A percentile compares a stretch with the other conserved stretches of the same genome.
These are phyloP conservation scores for Eupithecia inturbata DNA, from an alignment of 2,888 invertebrate genomes.

Conservation along the genomic window DNA sequence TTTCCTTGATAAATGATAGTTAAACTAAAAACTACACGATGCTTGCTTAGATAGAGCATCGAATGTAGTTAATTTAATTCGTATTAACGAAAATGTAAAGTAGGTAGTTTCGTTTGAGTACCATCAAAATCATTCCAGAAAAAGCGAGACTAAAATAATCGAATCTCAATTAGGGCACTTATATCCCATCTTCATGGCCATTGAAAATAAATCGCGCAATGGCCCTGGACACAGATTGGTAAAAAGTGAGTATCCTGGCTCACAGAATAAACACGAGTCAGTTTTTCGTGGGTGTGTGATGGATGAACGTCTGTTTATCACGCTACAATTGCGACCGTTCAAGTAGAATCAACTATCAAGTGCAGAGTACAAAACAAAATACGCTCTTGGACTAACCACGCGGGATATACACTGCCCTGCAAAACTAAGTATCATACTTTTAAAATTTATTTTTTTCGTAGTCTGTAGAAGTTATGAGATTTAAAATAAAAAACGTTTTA, in stretches of 20 bases:
- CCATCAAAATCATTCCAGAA: neutral
- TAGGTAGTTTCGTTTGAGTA: neutral
- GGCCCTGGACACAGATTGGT: constrained; percentile 36
- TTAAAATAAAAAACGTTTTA: too few species aligned
- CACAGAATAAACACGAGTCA: constrained; percentile 21
- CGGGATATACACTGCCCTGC: too few species aligned
- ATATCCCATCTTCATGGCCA: constrained; percentile 31
- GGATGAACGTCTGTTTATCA: constrained; percentile 58
- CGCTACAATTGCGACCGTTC: constrained; percentile 72
- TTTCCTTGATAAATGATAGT: neutral
- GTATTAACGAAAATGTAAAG: neutral
- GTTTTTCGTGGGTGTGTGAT: constrained; percentile 51
- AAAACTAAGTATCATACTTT: too few species aligned
- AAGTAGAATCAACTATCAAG: constrained; percentile 70
- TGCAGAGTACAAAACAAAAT: neutral
- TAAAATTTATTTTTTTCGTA: too few species aligned
- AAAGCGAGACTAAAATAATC: constrained; percentile 25
- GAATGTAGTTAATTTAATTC: neutral
- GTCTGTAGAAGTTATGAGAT: too few species aligned
- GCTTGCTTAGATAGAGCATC: neutral
- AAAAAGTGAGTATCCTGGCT: constrained; percentile 13
- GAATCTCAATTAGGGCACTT: constrained; percentile 29
- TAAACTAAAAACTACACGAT: neutral
- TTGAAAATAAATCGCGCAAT: constrained; percentile 42
- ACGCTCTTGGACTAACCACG: neutral